Conservation (phyloP, 1,140 invertebrate genomes). For the Centruroides vittatus region DNA sequence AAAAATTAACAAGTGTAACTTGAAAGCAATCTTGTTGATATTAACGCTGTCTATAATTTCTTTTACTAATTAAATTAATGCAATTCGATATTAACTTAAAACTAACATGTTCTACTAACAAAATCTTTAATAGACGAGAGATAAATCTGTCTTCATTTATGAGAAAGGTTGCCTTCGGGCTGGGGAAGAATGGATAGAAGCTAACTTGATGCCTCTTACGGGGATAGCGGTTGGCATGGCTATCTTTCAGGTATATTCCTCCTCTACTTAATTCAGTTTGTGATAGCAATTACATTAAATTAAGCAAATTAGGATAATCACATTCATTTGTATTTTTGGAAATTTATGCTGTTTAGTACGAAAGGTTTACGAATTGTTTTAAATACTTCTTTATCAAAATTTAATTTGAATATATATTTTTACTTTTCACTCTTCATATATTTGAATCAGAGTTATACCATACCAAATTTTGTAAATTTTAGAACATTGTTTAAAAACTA, state of each 20-base stretch:
- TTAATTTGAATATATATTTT: no score
- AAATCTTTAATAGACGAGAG: constrained; percentile 27
- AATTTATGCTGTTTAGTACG: no score
- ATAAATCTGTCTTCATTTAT: constrained; percentile 63
- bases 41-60: not conserved
- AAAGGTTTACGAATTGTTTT: no score
- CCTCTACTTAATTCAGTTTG: not conserved
- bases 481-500: no score
- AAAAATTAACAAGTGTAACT: no score
- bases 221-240: constrained; percentile 63
- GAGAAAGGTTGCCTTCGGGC: constrained; percentile 83
- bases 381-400: no score
- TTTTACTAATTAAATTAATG: not conserved
- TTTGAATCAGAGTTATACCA: no score
- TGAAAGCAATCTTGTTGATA: no score
- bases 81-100: not conserved
- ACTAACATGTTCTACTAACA: not conserved
- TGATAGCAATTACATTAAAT: not conserved
- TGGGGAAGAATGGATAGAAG: constrained; percentile 86
- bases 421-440: no score
- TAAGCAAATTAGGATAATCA: no score
- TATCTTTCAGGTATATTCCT: constrained; percentile 57
- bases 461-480: no score
- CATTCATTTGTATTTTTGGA: no score
- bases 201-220: constrained; percentile 74